These are phyloP conservation scores for Agapornis canus DNA, from an alignment of 2,797 vertebrate species.

Conservation along the genomic window DNA sequence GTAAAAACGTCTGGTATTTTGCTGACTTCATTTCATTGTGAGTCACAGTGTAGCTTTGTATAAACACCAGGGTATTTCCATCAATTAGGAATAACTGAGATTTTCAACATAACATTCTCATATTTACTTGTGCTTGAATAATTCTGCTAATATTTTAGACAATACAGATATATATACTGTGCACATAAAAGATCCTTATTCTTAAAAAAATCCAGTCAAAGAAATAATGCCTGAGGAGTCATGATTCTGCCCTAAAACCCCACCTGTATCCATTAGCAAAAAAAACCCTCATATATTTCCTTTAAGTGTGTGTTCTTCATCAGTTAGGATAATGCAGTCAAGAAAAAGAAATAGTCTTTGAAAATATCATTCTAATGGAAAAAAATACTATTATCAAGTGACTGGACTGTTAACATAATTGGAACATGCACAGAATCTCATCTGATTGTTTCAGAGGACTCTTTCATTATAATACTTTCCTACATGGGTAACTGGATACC, in stretches of 20 bases:
- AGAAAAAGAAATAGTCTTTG: neutral
- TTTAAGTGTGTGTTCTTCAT: neutral
- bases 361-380: neutral
- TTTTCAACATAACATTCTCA: constrained; percentile 68
- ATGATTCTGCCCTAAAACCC: neutral
- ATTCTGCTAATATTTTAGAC: constrained; percentile 16
- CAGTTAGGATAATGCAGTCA: neutral
- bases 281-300: neutral
- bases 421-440: neutral
- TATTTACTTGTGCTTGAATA: constrained; percentile 48
- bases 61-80: constrained; percentile 81
- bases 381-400: neutral
- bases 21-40: constrained; percentile 81
- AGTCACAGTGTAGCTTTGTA: constrained; percentile 78
- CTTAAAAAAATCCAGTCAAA: neutral
- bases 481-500: neutral
- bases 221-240: neutral
- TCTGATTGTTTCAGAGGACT: neutral
- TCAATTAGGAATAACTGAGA: constrained; percentile 80
- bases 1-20: constrained; percentile 82
- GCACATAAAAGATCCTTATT: neutral
- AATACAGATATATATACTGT: neutral
- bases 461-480: neutral
- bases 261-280: neutral
- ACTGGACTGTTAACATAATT: neutral